Percentiles rank a stretch among this genome's conserved stretches.
These are phyloP conservation scores for Triops longicaudatus DNA, from an alignment of 1,140 invertebrate species.

Conservation along the genomic window DNA sequence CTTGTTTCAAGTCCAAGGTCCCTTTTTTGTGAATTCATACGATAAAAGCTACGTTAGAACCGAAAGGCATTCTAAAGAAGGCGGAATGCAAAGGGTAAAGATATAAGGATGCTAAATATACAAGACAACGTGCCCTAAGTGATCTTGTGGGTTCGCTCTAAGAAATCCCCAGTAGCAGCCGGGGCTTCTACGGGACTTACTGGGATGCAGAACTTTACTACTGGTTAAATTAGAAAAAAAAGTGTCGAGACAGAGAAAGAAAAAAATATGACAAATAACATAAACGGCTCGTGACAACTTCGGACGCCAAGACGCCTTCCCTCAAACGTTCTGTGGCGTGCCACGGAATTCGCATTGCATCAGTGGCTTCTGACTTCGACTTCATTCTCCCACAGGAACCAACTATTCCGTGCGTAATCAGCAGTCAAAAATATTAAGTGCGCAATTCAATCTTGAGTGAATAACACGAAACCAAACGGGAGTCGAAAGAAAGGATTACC, in stretches of 20 bases:
- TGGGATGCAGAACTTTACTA: not conserved
- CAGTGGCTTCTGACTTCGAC: not conserved
- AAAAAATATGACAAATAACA: not conserved
- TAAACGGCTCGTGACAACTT: constrained; percentile 1
- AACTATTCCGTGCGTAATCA: not conserved
- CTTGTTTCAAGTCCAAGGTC: not conserved
- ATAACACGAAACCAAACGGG: not conserved
- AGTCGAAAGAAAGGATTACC: not conserved
- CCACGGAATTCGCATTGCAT: no score
- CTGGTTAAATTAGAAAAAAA: not conserved
- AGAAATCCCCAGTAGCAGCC: not conserved
- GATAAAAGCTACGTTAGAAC: not conserved
- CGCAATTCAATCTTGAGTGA: not conserved
- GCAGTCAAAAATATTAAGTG: not conserved
- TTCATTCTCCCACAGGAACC: not conserved
- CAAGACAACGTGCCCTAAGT: not conserved
- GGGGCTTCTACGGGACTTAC: no score
- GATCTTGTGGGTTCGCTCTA: not conserved
- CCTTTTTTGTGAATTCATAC: not conserved
- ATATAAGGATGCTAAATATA: constrained; percentile 11
- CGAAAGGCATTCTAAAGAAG: not conserved
- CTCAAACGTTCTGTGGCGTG: no score
- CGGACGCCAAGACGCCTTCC: not conserved
- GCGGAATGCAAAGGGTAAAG: not conserved
- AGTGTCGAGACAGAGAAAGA: not conserved